Evolutionary conservation across 1,140 invertebrate genomes (phyloP), one percentile per base, ranked within the genome.

Genomic region (Cherax quadricarinatus): DNA sequence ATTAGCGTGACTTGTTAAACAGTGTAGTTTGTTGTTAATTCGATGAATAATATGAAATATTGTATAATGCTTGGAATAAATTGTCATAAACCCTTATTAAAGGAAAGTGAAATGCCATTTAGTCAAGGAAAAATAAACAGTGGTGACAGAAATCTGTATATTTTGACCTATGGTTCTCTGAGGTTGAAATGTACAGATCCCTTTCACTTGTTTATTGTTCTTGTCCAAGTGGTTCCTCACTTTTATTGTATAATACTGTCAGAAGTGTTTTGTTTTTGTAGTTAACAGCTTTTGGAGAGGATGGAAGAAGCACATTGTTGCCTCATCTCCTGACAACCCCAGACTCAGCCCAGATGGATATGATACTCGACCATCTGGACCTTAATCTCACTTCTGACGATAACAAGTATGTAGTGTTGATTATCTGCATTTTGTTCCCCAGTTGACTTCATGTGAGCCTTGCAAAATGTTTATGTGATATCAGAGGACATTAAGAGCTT

Each of bases 231-330:
- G 30, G 30, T 60, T 60, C 3, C 9, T 60, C 16, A 60, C 16
- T 18, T 18, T 21, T 18, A 18, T 21, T 18, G 66, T 70, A 70
- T 5, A 70, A 6, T 70, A 21, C 18, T 70, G 14, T 70, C 6
- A 18, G 66, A 21, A 70, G 18, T 81, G 80, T 21, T 51, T 49
- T 49, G 9, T 83, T 86, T 83, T 86, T 86, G 24, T 53, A 89
- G 88, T 24, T 89, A 57, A 21, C 66, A 57, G 88, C 66, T 24
- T 89, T 83, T 75, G 88, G 88, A 14, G 48, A 75, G 49, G 62
- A 89, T 73, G 88, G 88, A 24, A 70, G 88, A 57, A 89, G 88
- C n/a, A 57, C 80, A 41, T 62, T 84, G 6, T 80, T 89, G 51
- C 88, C 88, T 24, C 88, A 89, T 24, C 81, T 89, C 1, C 41